Percentiles rank a stretch among this genome's conserved stretches.
phyloP scores from a whole-genome alignment of 2,797 vertebrate species.

The Pagetopsis macropterus region DNA sequence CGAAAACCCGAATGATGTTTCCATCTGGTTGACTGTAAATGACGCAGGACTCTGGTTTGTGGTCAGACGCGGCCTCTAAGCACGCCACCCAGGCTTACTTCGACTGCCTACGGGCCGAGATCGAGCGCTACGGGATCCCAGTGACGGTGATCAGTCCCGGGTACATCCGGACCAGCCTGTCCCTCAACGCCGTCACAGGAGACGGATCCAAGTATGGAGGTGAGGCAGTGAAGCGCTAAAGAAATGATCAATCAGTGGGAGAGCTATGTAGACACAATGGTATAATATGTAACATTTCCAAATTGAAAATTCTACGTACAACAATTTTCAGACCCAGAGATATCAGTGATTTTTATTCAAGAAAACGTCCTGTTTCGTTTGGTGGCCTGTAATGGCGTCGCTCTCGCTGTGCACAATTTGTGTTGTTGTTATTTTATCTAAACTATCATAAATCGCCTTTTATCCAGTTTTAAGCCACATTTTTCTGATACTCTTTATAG shows the following conservation, averaged over 20 bases:
- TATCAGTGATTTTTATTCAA: too few species aligned
- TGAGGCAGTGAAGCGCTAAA: conserved; percentile 66
- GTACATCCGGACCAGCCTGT: conserved; percentile 94
- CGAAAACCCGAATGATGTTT: neutral
- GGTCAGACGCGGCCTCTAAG: conserved; percentile 93
- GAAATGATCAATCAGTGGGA: neutral
- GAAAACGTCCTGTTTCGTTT: too few species aligned
- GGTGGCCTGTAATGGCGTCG: too few species aligned
- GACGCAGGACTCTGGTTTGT: conserved; percentile 14
- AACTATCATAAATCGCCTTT: too few species aligned
- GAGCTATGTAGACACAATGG: neutral
- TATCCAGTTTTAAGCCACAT: too few species aligned
- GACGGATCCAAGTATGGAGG: conserved; percentile 93
- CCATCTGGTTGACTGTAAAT: neutral
- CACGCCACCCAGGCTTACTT: conserved; percentile 97
- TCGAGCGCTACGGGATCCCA: conserved; percentile 82
- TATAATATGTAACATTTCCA: too few species aligned
- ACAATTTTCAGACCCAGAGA: too few species aligned
- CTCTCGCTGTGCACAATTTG: too few species aligned
- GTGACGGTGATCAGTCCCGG: conserved; percentile 94
- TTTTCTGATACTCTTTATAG: too few species aligned
- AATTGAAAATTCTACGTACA: too few species aligned
- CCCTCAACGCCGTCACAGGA: conserved; percentile 90
- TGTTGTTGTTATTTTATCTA: too few species aligned
- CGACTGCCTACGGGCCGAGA: conserved; percentile 93